These are phyloP conservation scores for Acipenser transmontanus DNA, from an alignment of 2,797 vertebrate species.

Conservation along the genomic window DNA sequence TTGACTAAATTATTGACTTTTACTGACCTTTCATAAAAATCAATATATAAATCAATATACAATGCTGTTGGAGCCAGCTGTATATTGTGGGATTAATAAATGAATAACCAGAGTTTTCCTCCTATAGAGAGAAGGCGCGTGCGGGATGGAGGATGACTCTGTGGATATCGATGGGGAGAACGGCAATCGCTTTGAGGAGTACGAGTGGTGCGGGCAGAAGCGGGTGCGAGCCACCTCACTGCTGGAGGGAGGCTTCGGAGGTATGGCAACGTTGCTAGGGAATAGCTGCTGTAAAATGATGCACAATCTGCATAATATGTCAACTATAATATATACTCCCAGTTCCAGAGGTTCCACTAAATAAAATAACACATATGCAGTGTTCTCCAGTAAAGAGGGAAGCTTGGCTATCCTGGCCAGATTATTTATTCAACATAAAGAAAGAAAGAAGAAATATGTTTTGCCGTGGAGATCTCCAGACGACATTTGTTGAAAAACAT, in stretches of 20 bases:
- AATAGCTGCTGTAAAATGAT: too few species aligned
- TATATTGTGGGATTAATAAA: too few species aligned
- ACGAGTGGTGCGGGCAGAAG: conserved; percentile 98
- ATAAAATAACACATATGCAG: too few species aligned
- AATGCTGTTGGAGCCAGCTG: too few species aligned
- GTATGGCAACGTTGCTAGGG: conserved; percentile 45
- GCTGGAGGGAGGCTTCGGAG: conserved; percentile 95
- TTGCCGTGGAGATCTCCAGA: conserved; percentile 54
- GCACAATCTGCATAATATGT: too few species aligned
- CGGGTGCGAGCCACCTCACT: conserved; percentile 93
- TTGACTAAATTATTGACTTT: too few species aligned
- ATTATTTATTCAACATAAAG: conserved; percentile 20
- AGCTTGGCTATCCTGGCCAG: conserved; percentile 28
- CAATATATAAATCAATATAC: too few species aligned
- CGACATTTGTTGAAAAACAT: conserved; percentile 10
- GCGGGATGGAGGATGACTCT: conserved; percentile 85
- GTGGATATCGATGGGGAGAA: conserved; percentile 92
- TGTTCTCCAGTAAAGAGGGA: conserved; percentile 26
- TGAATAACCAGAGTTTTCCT: conserved; percentile 14
- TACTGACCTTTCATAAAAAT: too few species aligned
- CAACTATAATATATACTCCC: too few species aligned
- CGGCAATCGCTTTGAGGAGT: conserved; percentile 92
- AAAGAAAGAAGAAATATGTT: conserved; percentile 59
- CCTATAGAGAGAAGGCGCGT: conserved; percentile 83
- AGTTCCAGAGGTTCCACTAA: too few species aligned